These are phyloP conservation scores for Meloidogyne floridensis DNA, from an alignment of 1,140 invertebrate species.

Conservation along the genomic window DNA sequence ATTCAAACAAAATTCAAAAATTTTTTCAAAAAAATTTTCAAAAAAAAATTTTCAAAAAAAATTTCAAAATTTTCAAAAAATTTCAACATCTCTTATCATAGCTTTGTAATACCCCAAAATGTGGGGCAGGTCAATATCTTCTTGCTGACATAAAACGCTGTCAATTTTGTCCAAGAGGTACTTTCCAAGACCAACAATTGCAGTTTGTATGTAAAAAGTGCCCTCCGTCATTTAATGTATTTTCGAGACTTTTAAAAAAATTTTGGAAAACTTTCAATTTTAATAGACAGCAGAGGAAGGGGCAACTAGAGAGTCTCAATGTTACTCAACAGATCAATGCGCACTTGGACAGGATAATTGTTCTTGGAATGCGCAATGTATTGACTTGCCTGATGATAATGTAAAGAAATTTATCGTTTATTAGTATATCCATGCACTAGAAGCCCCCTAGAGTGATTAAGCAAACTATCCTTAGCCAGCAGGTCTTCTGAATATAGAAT, in stretches of 20 bases:
- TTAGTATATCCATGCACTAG: too few species aligned
- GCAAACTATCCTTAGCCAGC: too few species aligned
- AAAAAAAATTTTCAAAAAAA: background rate
- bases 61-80: background rate
- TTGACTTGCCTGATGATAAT: slow-evolving; percentile 84
- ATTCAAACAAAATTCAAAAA: too few species aligned
- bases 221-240: slow-evolving; percentile 79
- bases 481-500: too few species aligned
- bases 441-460: too few species aligned
- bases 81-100: background rate
- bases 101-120: slow-evolving; percentile 76
- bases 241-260: background rate
- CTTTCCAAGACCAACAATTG: slow-evolving; percentile 86
- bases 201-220: slow-evolving; percentile 85
- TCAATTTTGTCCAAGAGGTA: slow-evolving; percentile 83
- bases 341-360: slow-evolving; percentile 65
- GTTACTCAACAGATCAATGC: slow-evolving; percentile 66
- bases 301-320: slow-evolving; percentile 62
- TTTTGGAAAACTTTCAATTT: background rate
- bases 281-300: slow-evolving; percentile 37
- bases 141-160: slow-evolving; percentile 82
- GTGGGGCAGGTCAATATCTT: slow-evolving; percentile 76
- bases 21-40: background rate
- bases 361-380: slow-evolving; percentile 75
- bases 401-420: background rate